Conservation (phyloP, 2,797 vertebrate genomes). For the Leucoraja ocellata region DNA sequence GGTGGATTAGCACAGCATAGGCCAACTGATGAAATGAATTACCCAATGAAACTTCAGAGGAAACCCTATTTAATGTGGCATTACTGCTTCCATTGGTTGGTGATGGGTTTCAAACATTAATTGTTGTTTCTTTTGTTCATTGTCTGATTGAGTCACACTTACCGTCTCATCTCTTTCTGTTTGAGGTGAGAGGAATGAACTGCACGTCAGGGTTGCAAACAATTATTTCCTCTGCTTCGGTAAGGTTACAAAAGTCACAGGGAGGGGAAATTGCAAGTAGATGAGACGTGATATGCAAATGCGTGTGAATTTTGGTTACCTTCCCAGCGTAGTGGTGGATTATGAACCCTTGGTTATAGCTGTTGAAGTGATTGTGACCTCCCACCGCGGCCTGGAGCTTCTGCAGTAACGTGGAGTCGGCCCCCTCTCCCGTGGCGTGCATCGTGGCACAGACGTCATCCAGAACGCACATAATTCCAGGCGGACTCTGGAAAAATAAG, state of each 20-base stretch:
- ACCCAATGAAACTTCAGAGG: background rate
- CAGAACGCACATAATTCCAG: constrained; percentile 89
- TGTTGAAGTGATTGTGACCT: constrained; percentile 89
- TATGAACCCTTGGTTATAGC: constrained; percentile 82
- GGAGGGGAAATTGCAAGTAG: background rate
- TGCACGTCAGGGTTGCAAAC: background rate
- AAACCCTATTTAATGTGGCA: background rate
- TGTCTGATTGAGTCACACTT: background rate
- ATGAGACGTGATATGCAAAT: background rate
- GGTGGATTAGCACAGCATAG: background rate
- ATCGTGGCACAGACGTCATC: constrained; percentile 94
- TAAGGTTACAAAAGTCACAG: background rate
- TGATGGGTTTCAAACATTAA: background rate
- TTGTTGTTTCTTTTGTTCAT: background rate
- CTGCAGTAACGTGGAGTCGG: constrained; percentile 82
- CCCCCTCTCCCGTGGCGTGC: constrained; percentile 85
- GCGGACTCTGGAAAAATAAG: constrained; percentile 67
- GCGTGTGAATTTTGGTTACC: constrained; percentile 51
- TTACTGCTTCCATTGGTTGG: background rate
- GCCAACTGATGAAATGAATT: background rate
- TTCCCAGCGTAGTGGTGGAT: constrained; percentile 95
- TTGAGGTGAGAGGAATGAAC: background rate
- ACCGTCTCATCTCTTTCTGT: background rate
- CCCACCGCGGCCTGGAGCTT: constrained; percentile 85
- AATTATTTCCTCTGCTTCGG: background rate